Base-by-base conservation (phyloP, 2,113 vertebrate species). In the Tenebrosternarchus preto region DNA sequence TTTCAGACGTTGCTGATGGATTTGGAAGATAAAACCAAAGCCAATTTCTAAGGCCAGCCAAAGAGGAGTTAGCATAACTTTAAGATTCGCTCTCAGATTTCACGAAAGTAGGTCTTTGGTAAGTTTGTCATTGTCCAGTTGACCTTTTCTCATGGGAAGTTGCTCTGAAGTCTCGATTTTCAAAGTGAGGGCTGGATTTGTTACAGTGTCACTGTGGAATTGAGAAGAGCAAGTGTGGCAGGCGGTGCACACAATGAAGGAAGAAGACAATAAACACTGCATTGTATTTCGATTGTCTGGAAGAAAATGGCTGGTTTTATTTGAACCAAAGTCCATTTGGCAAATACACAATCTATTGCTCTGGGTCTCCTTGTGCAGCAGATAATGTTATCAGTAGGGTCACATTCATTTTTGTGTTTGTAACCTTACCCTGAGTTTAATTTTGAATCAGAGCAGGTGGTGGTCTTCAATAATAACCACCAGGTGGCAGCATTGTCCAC, bases 401-500 rank as follows among this genome's bases (percentile, higher is more conserved):
- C n/a, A 8, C 33, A 39, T 11, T 39, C 36, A n/a, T 12, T 22
- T 68, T 3, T 12, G 64, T 5, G 8, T 3, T n/a, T 36, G 31
- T 67, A 67, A 7, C 29, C 33, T 36, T 39, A 39, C 19, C 6
- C 4, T 68, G 20, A 68, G 16, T 5, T 46, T 63, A 19, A 7
- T 25, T 24, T 7, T 16, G 20, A 61, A 22, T 3, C 33, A 15
- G 43, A 7, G 12, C 11, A 16, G n/a, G n/a, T n/a, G 63, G 46
- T 71, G 22, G 29, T 46, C 3, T 36, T 64, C 4, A 24, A 2
- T 20, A 0, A 19, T 73, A 6, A 1, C 73, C 78, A 73, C 33
- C 22, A 67, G 73, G 64, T 83, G 78, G 50, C 82, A 77, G 33
- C 50, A 22, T 83, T 66, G 25, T 64, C 36, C 31, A 76, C 17